Percentiles rank a stretch among this genome's conserved stretches.
Evolutionary conservation across 2,113 vertebrate genomes (phyloP).

Genomic region (Peromyscus californicus): DNA sequence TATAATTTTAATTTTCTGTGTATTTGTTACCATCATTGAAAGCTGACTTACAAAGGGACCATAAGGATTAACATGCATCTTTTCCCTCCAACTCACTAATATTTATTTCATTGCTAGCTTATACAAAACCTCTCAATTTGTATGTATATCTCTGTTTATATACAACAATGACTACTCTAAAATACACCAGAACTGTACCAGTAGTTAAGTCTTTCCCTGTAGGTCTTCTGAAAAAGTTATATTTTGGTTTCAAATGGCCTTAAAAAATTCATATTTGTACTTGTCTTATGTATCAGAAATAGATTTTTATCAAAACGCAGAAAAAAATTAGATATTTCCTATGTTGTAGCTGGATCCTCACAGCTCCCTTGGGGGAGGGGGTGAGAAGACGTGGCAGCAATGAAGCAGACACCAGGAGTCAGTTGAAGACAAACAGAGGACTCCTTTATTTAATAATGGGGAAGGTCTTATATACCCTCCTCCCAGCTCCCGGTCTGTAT

Average conservation of each 20-base stretch:
- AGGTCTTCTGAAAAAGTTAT: slow-evolving; percentile 66
- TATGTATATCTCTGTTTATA: background rate
- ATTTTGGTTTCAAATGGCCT: slow-evolving; percentile 53
- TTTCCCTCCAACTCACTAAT: slow-evolving; percentile 61
- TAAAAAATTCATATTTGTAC: background rate
- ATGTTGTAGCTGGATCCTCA: too few species aligned
- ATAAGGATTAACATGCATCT: background rate
- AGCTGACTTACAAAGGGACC: background rate
- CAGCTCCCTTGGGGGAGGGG: too few species aligned
- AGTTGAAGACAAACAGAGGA: too few species aligned
- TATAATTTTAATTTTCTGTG: background rate
- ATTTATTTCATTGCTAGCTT: background rate
- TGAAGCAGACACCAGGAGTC: too few species aligned
- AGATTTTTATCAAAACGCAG: background rate
- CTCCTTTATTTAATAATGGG: too few species aligned
- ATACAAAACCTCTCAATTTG: slow-evolving; percentile 6
- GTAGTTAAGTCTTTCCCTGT: slow-evolving; percentile 12
- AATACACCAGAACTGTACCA: slow-evolving; percentile 55
- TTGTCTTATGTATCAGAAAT: background rate
- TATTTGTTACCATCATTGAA: background rate
- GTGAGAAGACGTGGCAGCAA: too few species aligned
- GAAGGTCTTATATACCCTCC: too few species aligned
- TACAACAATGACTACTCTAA: slow-evolving; percentile 49
- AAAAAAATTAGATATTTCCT: background rate
- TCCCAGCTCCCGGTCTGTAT: too few species aligned